Conservation (phyloP, 2,888 invertebrate genomes). For the Drosophila parthenogenetica region DNA sequence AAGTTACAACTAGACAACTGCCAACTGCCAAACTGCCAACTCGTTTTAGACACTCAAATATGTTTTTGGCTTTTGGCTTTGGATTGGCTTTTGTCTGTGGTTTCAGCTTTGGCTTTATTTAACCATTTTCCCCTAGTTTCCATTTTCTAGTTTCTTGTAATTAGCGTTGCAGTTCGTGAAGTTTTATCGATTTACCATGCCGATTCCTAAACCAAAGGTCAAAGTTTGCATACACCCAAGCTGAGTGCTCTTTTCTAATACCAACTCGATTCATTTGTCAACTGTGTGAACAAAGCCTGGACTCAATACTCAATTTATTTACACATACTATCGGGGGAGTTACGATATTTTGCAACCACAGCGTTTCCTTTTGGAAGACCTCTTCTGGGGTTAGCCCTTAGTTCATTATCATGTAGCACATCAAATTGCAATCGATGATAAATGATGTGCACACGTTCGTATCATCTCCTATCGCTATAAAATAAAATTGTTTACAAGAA, state of each 20-base stretch:
- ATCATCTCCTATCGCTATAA: neutral
- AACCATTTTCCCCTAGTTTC: slow-evolving; percentile 9
- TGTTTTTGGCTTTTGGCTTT: slow-evolving; percentile 27
- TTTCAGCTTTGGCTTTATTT: slow-evolving; percentile 9
- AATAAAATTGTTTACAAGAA: neutral
- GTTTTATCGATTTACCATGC: slow-evolving; percentile 55
- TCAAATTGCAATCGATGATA: slow-evolving; percentile 76
- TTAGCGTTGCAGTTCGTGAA: slow-evolving; percentile 76
- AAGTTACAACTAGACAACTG: slow-evolving; percentile 51
- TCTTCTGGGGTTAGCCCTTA: slow-evolving; percentile 1
- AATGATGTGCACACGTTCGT: slow-evolving; percentile 60
- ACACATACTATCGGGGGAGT: neutral
- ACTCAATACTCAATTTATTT: slow-evolving; percentile 27
- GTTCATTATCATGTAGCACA: slow-evolving; percentile 36
- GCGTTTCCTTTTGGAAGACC: slow-evolving; percentile 1
- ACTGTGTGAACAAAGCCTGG: slow-evolving; percentile 12
- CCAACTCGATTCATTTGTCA: slow-evolving; percentile 36
- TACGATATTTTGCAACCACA: slow-evolving; percentile 5
- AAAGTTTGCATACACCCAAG: slow-evolving; percentile 16
- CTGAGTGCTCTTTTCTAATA: neutral
- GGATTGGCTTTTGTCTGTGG: slow-evolving; percentile 16
- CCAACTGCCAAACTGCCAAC: slow-evolving; percentile 50
- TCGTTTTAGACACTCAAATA: slow-evolving; percentile 58
- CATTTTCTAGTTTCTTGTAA: slow-evolving; percentile 67
- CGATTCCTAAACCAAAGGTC: slow-evolving; percentile 32